These are phyloP conservation scores for Brachyrhaphis roseni DNA, from an alignment of 2,797 vertebrate genomes.

Conservation along the genomic window DNA sequence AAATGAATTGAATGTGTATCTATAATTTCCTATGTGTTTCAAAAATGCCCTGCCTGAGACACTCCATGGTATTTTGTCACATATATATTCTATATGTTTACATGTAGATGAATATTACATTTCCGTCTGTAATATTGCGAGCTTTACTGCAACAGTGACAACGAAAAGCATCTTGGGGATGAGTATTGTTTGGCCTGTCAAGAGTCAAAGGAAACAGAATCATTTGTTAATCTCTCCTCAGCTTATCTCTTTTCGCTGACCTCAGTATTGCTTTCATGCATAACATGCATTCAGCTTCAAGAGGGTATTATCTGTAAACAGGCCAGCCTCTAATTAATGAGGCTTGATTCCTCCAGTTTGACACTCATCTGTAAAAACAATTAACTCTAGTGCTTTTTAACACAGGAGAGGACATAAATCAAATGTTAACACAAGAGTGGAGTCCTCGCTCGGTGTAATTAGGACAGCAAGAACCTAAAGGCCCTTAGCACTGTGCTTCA, in stretches of 20 bases:
- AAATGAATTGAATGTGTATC: no score
- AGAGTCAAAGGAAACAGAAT: slow-evolving; percentile 7
- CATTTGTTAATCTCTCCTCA: slow-evolving; percentile 19
- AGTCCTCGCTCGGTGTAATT: slow-evolving; percentile 90
- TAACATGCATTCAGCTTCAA: slow-evolving; percentile 63
- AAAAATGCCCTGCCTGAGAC: no score
- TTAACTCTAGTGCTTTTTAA: slow-evolving; percentile 89
- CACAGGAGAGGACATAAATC: slow-evolving; percentile 92
- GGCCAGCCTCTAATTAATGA: slow-evolving; percentile 84
- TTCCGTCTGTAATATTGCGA: neutral
- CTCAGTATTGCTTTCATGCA: slow-evolving; percentile 23
- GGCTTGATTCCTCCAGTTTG: slow-evolving; percentile 86
- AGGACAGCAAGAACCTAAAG: slow-evolving; percentile 86
- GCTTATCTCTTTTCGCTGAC: slow-evolving; percentile 23
- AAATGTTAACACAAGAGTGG: slow-evolving; percentile 91
- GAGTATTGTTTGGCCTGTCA: neutral
- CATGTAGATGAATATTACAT: neutral
- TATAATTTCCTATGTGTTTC: no score
- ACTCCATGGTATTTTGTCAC: neutral
- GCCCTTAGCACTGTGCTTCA: slow-evolving; percentile 81
- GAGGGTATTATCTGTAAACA: slow-evolving; percentile 77
- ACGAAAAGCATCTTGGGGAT: neutral
- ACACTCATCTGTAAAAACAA: slow-evolving; percentile 92
- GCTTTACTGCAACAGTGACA: neutral
- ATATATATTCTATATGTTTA: neutral